phyloP scores from a whole-genome alignment of 2,797 vertebrate species.

The Cryptoblepharus egeriae region DNA sequence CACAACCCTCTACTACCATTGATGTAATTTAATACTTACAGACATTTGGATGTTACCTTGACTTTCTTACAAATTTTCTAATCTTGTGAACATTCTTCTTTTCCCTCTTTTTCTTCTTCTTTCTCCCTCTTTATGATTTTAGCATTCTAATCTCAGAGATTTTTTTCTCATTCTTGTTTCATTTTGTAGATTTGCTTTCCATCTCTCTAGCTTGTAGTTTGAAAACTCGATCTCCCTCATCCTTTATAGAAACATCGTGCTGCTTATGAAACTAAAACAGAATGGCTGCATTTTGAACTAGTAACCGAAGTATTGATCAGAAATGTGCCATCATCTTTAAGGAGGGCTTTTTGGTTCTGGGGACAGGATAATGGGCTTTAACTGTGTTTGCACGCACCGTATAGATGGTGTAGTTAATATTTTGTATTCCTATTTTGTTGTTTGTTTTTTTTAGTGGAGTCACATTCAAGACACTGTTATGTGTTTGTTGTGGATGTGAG shows the following conservation, averaged over 20 bases:
- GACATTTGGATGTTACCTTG: constrained; percentile 72
- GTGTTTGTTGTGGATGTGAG: constrained; percentile 98
- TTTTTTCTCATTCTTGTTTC: constrained; percentile 70
- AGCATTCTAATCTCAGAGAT: constrained; percentile 68
- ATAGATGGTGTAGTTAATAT: constrained; percentile 89
- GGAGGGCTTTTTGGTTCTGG: constrained; percentile 71
- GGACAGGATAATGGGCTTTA: constrained; percentile 77
- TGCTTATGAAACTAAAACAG: constrained; percentile 72
- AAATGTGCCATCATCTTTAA: constrained; percentile 67
- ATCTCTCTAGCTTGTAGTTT: constrained; percentile 74
- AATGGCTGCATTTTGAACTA: constrained; percentile 73
- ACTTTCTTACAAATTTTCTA: constrained; percentile 69
- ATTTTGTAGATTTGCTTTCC: constrained; percentile 72
- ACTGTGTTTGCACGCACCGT: constrained; percentile 86
- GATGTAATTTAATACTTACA: constrained; percentile 70
- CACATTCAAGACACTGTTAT: constrained; percentile 96
- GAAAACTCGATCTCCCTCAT: constrained; percentile 73
- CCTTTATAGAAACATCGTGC: constrained; percentile 74
- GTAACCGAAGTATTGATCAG: constrained; percentile 71
- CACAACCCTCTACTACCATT: constrained; percentile 63
- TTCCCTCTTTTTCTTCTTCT: constrained; percentile 15
- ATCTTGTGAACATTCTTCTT: constrained; percentile 58
- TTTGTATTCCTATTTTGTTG: constrained; percentile 93
- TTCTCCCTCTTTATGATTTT: constrained; percentile 54
- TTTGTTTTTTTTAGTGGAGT: constrained; percentile 93